Conservation (phyloP, 2,888 invertebrate species). For the Dasypogon diadema region DNA sequence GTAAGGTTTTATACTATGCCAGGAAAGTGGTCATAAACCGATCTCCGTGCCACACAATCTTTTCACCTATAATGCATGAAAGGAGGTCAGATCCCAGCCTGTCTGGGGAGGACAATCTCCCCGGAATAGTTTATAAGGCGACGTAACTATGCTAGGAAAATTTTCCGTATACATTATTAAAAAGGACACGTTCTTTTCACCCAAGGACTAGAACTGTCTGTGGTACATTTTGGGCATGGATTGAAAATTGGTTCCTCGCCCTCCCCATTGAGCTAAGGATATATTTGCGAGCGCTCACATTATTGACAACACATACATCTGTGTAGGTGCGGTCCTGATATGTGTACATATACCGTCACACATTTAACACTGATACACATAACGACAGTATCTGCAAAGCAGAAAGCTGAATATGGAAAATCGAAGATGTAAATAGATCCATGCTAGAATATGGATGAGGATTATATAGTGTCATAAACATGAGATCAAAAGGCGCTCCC, state of each 20-base stretch:
- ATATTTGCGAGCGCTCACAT: constrained; percentile 16
- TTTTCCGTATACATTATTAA: constrained; percentile 43
- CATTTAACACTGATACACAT: no score
- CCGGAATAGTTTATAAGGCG: constrained; percentile 34
- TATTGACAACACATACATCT: constrained; percentile 24
- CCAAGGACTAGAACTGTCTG: constrained; percentile 29
- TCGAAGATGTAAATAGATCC: constrained; percentile 45
- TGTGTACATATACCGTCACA: not conserved
- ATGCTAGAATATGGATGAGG: constrained; percentile 46
- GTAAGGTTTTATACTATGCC: constrained; percentile 35
- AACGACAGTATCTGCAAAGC: not conserved
- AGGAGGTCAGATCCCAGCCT: constrained; percentile 8
- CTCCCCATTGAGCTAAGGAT: not conserved
- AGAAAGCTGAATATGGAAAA: constrained; percentile 26
- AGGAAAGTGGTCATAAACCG: constrained; percentile 47
- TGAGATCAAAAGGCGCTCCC: constrained; percentile 18
- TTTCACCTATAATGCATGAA: constrained; percentile 47
- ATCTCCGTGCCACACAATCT: constrained; percentile 43
- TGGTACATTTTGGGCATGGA: constrained; percentile 41
- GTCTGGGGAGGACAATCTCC: constrained; percentile 22
- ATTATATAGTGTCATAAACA: constrained; percentile 25
- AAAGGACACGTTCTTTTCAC: constrained; percentile 43
- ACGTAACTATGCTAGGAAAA: constrained; percentile 40
- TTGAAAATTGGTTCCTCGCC: constrained; percentile 45
- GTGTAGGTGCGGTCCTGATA: not conserved